Evolutionary conservation across 2,113 vertebrate species (phyloP).

Genomic region (Percina caprodes): DNA sequence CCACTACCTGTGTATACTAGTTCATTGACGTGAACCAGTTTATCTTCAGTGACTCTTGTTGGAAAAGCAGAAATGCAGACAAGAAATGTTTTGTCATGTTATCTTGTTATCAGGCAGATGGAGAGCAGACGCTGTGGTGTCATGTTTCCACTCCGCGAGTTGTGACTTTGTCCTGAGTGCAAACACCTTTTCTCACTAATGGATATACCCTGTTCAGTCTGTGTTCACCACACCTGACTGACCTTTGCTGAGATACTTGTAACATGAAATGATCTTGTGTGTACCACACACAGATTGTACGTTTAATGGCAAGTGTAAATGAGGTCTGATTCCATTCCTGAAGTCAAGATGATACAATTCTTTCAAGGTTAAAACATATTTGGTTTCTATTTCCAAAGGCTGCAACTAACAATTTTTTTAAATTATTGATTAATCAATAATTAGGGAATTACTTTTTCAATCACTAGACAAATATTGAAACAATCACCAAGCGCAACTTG

Average conservation of each 20-base stretch:
- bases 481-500: not conserved
- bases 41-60: not conserved
- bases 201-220: not conserved
- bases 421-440: not conserved
- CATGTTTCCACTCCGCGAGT: not conserved
- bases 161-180: slow-evolving; percentile 21
- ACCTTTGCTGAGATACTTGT: not conserved
- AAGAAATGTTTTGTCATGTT: not conserved
- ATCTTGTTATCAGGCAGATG: slow-evolving; percentile 1
- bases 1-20: not conserved
- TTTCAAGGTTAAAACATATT: not conserved
- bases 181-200: slow-evolving; percentile 7
- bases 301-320: not conserved
- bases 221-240: slow-evolving; percentile 23
- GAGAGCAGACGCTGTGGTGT: slow-evolving; percentile 6
- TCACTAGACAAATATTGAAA: not conserved
- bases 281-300: not conserved
- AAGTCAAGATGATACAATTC: not conserved
- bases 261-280: not conserved
- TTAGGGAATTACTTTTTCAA: not conserved
- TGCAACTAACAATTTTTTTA: not conserved
- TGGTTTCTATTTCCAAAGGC: not conserved
- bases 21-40: not conserved
- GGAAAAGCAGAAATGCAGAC: slow-evolving; percentile 16
- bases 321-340: not conserved